These are phyloP conservation scores for Corythaixoides concolor DNA, from an alignment of 2,113 vertebrate species.

Conservation along the genomic window DNA sequence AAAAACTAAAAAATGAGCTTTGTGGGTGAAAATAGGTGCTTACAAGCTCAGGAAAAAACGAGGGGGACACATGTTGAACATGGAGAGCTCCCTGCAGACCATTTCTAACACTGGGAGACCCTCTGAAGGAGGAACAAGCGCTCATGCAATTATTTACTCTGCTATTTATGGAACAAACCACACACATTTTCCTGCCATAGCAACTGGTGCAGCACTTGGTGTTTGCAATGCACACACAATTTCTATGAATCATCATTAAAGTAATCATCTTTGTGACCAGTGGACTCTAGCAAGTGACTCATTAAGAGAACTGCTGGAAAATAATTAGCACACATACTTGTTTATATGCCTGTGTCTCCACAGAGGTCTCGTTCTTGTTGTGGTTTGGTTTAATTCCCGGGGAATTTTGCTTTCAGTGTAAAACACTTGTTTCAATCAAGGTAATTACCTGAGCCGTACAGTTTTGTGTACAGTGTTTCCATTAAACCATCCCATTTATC, in stretches of 20 bases:
- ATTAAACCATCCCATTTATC: constrained; percentile 36
- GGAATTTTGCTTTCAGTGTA: constrained; percentile 45
- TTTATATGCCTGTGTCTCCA: background rate
- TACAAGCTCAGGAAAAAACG: background rate
- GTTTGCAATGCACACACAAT: background rate
- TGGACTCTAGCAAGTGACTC: constrained; percentile 46
- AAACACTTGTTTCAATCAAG: constrained; percentile 58
- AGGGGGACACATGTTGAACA: background rate
- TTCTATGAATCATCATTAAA: constrained; percentile 58
- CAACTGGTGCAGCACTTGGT: constrained; percentile 7
- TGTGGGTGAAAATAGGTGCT: background rate
- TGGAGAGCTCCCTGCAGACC: background rate
- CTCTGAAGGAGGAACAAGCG: background rate
- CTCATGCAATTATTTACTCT: constrained; percentile 12
- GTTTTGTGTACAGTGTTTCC: constrained; percentile 44
- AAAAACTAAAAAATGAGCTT: background rate
- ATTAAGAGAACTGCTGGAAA: constrained; percentile 47
- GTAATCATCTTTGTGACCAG: constrained; percentile 44
- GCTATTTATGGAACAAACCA: constrained; percentile 30
- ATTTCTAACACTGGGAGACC: background rate
- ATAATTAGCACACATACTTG: constrained; percentile 32
- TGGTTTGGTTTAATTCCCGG: constrained; percentile 35
- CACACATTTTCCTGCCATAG: constrained; percentile 12
- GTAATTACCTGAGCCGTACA: constrained; percentile 52
- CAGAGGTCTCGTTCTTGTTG: background rate